Evolutionary conservation across 2,888 invertebrate species (phyloP), one percentile per base, ranked within the genome.

Genomic region (Scaptomyza caliginosa): DNA sequence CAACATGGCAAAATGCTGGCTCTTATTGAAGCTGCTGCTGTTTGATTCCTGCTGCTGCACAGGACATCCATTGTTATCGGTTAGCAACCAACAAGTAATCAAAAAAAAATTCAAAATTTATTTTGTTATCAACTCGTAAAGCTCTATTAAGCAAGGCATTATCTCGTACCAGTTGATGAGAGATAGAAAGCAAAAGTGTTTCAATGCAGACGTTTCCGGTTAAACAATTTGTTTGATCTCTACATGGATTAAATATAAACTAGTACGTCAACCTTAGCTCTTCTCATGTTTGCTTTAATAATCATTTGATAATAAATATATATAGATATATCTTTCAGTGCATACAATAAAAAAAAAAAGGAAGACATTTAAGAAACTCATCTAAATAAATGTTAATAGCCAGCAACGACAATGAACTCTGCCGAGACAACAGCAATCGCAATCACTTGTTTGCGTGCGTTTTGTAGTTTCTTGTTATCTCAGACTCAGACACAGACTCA

Each of bases 1-100:
- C 76, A 70, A 34, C 75, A 51, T 34, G 26, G 39, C 57, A 32
- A 43, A 71, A 50, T 36, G 59, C 57, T 67, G 55, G 67, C 58
- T 71, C 72, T 60, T 70, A 58, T 70, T 49, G 49, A 50, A 16
- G 38, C 23, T 11, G 46, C 23, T 10, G 28, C 24, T 34, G 28
- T 23, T 32, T 19, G 13, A 32, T 39, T 40, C 63, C 50, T 51
- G 23, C 43, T 63, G 17, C 28, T 39, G 56, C 16, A 48, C 67
- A 57, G 74, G 74, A 71, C 68, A 73, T 13, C 58, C 32, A 66
- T 64, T 43, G 49, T 54, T 36, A 28, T 28, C 32, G 32, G n/a
- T 11, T 45, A 1, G 17, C 1, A n/a, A 5, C 19, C 26, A n/a
- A 24, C 4, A 21, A 6, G n/a, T n/a, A n/a, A n/a, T n/a, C n/a